Evolutionary conservation across 2,113 vertebrate species (phyloP).

Genomic region (Pseudorectes ferrugineus): DNA sequence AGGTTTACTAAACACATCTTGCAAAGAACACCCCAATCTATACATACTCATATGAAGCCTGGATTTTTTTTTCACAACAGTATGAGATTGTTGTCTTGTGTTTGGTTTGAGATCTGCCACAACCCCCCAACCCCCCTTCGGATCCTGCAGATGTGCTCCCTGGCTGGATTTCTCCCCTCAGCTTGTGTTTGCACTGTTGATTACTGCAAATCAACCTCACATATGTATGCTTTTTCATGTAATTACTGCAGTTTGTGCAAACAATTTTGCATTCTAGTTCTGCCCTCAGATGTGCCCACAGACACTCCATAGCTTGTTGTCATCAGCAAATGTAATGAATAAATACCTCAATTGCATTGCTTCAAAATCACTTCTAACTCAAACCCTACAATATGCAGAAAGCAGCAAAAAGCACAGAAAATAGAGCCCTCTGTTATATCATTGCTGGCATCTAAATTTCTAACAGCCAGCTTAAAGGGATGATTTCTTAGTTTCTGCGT

Average conservation of each 20-base stretch:
- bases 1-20: neutral
- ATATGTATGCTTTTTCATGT: neutral
- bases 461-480: neutral
- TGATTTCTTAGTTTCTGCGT: neutral
- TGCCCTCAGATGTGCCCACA: neutral
- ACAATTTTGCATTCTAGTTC: neutral
- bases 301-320: neutral
- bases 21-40: neutral
- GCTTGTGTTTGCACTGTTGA: neutral
- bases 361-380: neutral
- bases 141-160: neutral
- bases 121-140: fast-evolving
- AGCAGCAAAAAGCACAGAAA: neutral
- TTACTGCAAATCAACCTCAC: neutral
- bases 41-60: neutral
- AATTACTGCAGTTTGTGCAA: neutral
- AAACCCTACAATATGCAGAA: neutral
- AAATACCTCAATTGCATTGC: neutral
- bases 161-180: neutral
- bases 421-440: neutral
- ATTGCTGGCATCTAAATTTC: neutral
- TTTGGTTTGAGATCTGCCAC: neutral
- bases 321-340: neutral
- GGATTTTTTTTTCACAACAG: neutral
- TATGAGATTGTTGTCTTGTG: neutral